Evolutionary conservation across 2,797 vertebrate species (phyloP), one percentile per base, ranked within the genome.

Genomic region (Etheostoma nigrum): DNA sequence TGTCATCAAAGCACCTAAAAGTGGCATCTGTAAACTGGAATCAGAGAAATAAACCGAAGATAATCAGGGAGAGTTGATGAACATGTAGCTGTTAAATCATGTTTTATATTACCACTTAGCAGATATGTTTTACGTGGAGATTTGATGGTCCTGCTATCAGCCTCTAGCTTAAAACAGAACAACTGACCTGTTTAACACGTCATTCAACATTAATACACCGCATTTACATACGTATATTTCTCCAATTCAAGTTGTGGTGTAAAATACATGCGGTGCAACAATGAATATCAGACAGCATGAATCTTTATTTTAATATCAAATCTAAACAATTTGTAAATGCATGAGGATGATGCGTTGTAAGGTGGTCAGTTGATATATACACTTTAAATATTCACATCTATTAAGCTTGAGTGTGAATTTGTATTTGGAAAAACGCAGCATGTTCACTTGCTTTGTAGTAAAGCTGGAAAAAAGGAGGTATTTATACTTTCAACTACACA

Each of bases 231-330:
- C 15, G 0, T 52, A 9, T 18, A 2, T 67, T 7, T 54, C 13
- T 15, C 30, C 5, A 16, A n/a, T n/a, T n/a, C n/a, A 42, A n/a
- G 48, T 18, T 67, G 40, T 21, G 21, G 12, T 62, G 53, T 64
- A 44, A 42, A 60, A 25, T 4, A 19, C 18, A 2, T 9, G 58
- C 48, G 8, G 14, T 12, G 36, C 45, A 64, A 60, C 58, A 60
- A 60, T 14, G 15, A 14, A 52, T 30, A 49, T 60, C 23, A 70
- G 45, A 74, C 65, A 67, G 42, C 18, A 67, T 18, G 27, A 61
- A 67, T 71, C 57, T 90, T 84, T 84, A 82, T 85, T 94, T 83
- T 74, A 70, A 82, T 87, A 85, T 86, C 78, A 91, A 88, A 93
- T 88, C 78, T 67, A 92, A 90, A 87, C 67, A 64, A 72, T 55